Evolutionary conservation across 1,140 invertebrate genomes (phyloP).

Genomic region (Leptinotarsa texana): DNA sequence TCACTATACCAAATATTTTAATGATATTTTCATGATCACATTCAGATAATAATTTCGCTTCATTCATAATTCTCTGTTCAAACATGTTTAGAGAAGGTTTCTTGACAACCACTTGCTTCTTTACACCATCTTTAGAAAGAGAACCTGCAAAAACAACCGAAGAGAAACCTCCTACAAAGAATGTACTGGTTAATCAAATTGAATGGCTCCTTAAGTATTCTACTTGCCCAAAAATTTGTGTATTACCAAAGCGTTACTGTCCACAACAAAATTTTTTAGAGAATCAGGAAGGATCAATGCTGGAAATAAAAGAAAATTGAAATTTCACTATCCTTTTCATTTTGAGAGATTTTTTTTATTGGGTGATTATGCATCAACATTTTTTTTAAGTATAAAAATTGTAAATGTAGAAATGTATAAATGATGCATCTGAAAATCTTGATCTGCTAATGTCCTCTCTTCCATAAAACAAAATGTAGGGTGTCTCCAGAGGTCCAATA

Average conservation of each 20-base stretch:
- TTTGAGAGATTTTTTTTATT: too few species aligned
- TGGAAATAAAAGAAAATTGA: not conserved
- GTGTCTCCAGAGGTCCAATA: too few species aligned
- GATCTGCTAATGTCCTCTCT: too few species aligned
- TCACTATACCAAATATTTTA: conserved; percentile 9
- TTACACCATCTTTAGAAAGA: not conserved
- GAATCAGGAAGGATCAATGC: not conserved
- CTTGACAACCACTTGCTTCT: not conserved
- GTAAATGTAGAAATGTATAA: too few species aligned
- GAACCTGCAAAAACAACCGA: not conserved
- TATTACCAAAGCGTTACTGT: not conserved
- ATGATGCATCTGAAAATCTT: too few species aligned
- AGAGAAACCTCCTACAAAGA: not conserved
- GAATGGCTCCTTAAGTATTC: too few species aligned
- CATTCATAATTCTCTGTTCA: not conserved
- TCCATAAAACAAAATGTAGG: too few species aligned
- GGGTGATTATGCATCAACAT: too few species aligned
- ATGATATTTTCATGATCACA: conserved; percentile 18
- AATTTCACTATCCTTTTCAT: too few species aligned
- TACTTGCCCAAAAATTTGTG: not conserved
- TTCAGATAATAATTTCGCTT: not conserved
- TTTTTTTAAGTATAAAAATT: too few species aligned
- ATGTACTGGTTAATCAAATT: not conserved
- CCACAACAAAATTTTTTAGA: not conserved
- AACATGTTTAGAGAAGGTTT: not conserved